These are phyloP conservation scores for Hypotaenidia okinawae DNA, from an alignment of 2,797 vertebrate genomes.

Conservation along the genomic window DNA sequence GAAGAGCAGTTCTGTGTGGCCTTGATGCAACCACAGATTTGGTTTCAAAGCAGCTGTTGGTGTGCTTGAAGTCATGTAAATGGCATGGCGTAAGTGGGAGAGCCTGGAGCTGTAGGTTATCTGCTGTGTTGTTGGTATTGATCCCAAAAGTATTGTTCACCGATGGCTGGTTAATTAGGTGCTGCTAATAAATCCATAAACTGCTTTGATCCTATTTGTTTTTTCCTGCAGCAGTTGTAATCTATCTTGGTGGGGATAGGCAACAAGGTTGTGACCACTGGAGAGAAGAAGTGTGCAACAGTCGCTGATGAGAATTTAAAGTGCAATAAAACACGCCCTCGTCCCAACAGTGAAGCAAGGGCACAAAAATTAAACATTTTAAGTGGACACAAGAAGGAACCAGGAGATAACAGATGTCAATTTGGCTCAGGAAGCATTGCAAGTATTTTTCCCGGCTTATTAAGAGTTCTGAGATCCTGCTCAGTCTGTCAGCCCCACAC, in stretches of 20 bases:
- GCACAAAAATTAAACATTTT: not conserved
- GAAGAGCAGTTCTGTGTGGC: not conserved
- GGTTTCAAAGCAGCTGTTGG: not conserved
- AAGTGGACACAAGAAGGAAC: not conserved
- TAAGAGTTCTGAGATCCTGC: not conserved
- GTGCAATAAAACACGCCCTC: not conserved
- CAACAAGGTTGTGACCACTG: not conserved
- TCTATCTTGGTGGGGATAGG: not conserved
- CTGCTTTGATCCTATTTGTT: not conserved
- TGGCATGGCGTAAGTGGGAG: not conserved
- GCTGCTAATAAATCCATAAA: constrained; percentile 29
- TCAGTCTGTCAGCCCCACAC: not conserved
- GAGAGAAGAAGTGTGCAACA: not conserved
- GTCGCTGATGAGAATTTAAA: not conserved
- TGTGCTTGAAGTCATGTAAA: not conserved
- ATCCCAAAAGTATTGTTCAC: not conserved
- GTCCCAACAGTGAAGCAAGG: not conserved
- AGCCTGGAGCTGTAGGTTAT: not conserved
- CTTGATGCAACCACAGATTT: not conserved
- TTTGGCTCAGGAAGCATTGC: not conserved
- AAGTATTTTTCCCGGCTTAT: constrained; percentile 4
- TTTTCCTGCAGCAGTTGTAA: not conserved
- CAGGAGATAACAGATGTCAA: not conserved
- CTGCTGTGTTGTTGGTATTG: not conserved
- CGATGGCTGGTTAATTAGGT: constrained; percentile 16